Percentiles rank a stretch among this genome's conserved stretches.
phyloP scores from a whole-genome alignment of 2,888 invertebrate species.

The Venustoraphidia nigricollis region DNA sequence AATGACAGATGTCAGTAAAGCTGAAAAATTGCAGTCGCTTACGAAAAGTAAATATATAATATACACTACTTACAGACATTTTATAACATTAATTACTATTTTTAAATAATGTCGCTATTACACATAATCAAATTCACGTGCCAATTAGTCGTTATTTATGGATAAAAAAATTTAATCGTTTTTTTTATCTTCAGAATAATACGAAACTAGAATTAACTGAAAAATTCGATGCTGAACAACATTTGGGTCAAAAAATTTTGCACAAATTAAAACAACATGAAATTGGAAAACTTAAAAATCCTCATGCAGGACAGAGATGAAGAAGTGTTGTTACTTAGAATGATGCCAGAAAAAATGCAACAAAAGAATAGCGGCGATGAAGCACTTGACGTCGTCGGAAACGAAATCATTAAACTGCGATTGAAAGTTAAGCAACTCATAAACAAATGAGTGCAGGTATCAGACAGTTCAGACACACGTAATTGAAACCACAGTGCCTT shows the following conservation, averaged over 20 bases:
- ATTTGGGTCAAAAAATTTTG: constrained; percentile 58
- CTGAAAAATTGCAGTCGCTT: constrained; percentile 43
- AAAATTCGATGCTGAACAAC: constrained; percentile 62
- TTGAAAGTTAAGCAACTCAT: too few species aligned
- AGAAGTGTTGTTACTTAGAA: too few species aligned
- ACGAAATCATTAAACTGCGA: neutral
- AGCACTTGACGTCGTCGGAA: neutral
- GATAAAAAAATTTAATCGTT: too few species aligned
- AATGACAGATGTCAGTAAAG: constrained; percentile 29
- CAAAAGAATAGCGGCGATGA: constrained; percentile 24
- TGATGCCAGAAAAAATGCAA: constrained; percentile 36
- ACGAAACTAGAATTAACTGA: constrained; percentile 79
- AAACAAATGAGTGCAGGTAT: too few species aligned
- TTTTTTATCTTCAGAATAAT: constrained; percentile 49
- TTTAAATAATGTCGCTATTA: too few species aligned
- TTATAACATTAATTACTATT: neutral
- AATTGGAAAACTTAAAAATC: constrained; percentile 39
- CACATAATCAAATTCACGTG: too few species aligned
- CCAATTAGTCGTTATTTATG: too few species aligned
- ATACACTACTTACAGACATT: constrained; percentile 6
- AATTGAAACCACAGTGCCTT: neutral
- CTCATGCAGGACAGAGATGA: constrained; percentile 59
- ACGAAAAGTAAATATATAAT: constrained; percentile 35
- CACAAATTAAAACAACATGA: constrained; percentile 50
- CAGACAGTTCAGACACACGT: neutral